These are phyloP conservation scores for Oscheius sp. DNA, from an alignment of 2,888 invertebrate species.

Conservation along the genomic window DNA sequence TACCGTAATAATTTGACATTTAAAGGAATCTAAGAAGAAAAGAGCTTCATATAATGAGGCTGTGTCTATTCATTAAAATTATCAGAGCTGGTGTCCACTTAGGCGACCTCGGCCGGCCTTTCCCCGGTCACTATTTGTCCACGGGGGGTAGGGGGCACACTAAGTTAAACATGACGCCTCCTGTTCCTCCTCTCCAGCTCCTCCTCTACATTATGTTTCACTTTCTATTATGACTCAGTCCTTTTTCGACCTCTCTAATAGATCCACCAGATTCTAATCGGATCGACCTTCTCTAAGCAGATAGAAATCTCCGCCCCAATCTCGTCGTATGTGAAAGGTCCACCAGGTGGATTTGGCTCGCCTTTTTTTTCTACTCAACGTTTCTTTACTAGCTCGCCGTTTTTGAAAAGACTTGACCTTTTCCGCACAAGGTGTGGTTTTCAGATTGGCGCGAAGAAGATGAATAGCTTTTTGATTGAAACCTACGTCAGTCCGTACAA, in stretches of 20 bases:
- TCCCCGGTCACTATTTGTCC: conserved; percentile 33
- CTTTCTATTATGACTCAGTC: not conserved
- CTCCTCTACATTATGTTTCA: conserved; percentile 1
- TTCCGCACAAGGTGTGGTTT: conserved; percentile 14
- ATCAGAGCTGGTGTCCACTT: too few relatives aligned
- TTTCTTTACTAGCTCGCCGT: too few relatives aligned
- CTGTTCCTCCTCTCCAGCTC: conserved; percentile 16
- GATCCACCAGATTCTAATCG: conserved; percentile 16
- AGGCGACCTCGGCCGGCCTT: not conserved
- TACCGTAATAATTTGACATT: not conserved
- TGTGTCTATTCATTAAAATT: not conserved
- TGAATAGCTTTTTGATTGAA: not conserved
- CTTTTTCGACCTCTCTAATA: conserved; percentile 19
- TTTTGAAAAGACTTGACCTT: not conserved
- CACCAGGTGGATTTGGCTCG: too few relatives aligned
- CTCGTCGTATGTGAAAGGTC: conserved; percentile 1
- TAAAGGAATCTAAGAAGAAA: not conserved
- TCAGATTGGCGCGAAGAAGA: not conserved
- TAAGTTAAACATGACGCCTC: conserved; percentile 37
- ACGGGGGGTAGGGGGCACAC: conserved; percentile 28
- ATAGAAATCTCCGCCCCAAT: conserved; percentile 26
- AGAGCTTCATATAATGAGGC: not conserved
- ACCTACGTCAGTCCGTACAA: too few relatives aligned
- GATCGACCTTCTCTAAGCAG: conserved; percentile 28
- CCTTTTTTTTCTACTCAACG: too few relatives aligned